Conservation (phyloP, 30 jellyfish, hydroid and myxozoan species). For the Aurelia sp. region DNA sequence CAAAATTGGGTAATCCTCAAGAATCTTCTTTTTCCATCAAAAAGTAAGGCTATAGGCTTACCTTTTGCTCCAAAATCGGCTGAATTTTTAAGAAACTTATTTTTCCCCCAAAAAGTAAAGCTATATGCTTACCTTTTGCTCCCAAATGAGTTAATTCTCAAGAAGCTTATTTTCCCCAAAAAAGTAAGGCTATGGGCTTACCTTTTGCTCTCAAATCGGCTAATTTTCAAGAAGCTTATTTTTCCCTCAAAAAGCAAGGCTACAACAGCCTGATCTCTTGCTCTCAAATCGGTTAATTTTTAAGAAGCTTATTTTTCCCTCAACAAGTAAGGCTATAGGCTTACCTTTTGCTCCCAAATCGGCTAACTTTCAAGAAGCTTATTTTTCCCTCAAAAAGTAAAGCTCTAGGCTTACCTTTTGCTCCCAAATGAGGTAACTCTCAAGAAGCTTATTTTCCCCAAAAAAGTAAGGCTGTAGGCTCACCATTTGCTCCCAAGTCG, state of each 20-base stretch:
- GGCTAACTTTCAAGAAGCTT: too few species aligned
- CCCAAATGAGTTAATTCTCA: background rate
- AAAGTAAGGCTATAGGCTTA: too few species aligned
- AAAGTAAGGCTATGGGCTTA: background rate
- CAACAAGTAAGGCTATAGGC: too few species aligned
- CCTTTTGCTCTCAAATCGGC: background rate
- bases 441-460: too few species aligned
- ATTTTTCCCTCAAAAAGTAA: too few species aligned
- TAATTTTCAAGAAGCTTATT: background rate
- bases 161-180: background rate
- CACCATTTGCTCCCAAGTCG: too few species aligned
- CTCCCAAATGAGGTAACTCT: too few species aligned
- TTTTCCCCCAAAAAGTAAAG: background rate
- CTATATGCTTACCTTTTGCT: background rate
- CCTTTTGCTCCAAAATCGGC: background rate
- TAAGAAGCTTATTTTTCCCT: too few species aligned
- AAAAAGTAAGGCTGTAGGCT: too few species aligned
- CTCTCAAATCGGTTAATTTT: too few species aligned
- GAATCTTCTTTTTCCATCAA: background rate
- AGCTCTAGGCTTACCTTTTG: too few species aligned
- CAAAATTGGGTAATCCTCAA: background rate
- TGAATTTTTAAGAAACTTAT: background rate
- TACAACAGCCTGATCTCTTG: background rate
- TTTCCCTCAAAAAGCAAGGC: background rate
- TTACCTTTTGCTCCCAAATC: too few species aligned